phyloP scores from a whole-genome alignment of 2,888 invertebrate genomes.

The Agrotis ipsilon region DNA sequence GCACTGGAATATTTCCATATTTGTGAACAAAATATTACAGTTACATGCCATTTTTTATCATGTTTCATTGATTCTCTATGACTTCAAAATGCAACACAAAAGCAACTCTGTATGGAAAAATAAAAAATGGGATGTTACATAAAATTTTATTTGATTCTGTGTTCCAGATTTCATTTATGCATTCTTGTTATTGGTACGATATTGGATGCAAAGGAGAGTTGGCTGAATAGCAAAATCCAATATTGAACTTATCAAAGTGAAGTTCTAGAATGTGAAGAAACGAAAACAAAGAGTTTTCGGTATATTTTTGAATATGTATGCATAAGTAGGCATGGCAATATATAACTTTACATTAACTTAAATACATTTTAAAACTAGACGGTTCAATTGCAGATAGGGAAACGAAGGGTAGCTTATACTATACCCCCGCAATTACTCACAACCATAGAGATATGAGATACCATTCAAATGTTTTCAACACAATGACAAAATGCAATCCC shows the following conservation, averaged over 20 bases:
- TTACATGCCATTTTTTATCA: neutral
- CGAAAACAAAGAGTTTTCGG: neutral
- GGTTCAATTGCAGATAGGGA: neutral
- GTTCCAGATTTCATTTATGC: conserved; percentile 46
- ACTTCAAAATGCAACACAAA: conserved; percentile 14
- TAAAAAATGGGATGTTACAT: conserved; percentile 32
- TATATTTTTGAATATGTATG: neutral
- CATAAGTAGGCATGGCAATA: neutral
- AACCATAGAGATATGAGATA: neutral
- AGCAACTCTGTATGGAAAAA: conserved; percentile 9
- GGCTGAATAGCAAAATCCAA: conserved; percentile 11
- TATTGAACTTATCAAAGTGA: conserved; percentile 34
- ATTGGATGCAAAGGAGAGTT: conserved; percentile 42
- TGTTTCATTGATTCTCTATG: conserved; percentile 8
- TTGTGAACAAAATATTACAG: neutral
- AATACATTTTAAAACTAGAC: neutral
- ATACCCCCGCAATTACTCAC: neutral
- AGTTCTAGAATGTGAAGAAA: conserved; percentile 14
- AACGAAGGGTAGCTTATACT: neutral
- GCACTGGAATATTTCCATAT: neutral
- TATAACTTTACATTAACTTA: neutral
- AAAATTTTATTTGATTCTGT: conserved; percentile 37
- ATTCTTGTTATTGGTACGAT: conserved; percentile 39
- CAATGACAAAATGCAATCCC: neutral
- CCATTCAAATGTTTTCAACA: neutral